Evolutionary conservation across 2,797 vertebrate genomes (phyloP), one percentile per base, ranked within the genome.

Genomic region (Chromobotia macracanthus): DNA sequence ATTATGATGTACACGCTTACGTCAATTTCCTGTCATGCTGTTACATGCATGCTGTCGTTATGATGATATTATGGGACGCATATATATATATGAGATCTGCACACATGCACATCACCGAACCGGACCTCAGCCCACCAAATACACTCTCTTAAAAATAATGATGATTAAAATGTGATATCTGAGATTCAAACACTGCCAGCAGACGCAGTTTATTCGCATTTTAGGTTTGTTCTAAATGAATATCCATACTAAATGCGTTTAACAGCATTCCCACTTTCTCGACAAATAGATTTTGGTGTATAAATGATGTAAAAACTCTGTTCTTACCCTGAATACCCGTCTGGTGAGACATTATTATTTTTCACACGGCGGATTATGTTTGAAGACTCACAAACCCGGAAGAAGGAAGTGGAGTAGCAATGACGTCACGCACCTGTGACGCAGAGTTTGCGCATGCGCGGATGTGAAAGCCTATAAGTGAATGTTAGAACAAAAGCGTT

Each of bases 291-390:
- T 66, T 18, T 1, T 1, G 3, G 11, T n/a, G 10, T 46, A 15
- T 21, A 55, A 5, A 3, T 16, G 4, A 16, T 0, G 0, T 0
- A 2, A 73, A 67, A 31, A 5, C n/a, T 56, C 13, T 0, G 0
- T 1, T 23, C 69, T 44, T 94, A 97, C 95, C 97, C 95, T 96
- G 95, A 90, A 98, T 98, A 86, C 97, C 97, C 86, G 96, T 98
- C 89, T 98, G 97, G 89, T 98, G 96, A 88, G 96, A 97, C 96
- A 98, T 98, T 85, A 87, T 85, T 92, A 88, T 55, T 83, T 88
- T 64, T 72, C 86, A 28, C 50, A 86, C 87, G 86, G 88, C 87
- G 85, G 90, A 87, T 87, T 88, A 88, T 89, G 85, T 81, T 84
- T 73, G 85, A 90, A 89, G 41, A 68, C 78, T 74, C 71, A 79